A percentile compares a stretch with the other conserved stretches of the same genome.
Conservation (phyloP, 2,888 invertebrate species). For the Autographa pulchrina region DNA sequence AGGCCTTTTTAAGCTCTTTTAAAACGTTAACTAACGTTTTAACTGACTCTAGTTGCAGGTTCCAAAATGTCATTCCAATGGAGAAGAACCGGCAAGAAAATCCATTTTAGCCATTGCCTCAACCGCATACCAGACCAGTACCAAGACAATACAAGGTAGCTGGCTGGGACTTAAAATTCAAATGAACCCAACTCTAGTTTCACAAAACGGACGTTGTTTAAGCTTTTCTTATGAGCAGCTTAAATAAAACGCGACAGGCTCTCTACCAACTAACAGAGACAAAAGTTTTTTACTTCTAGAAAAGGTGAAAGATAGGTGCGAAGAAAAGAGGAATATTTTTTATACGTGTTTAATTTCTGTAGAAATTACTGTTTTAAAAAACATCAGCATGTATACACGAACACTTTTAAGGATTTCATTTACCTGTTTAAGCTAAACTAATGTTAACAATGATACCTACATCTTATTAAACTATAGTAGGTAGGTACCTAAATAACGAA, state of each 20-base stretch:
- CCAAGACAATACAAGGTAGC: too few species aligned
- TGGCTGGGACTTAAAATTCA: not conserved
- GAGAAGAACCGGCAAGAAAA: too few species aligned
- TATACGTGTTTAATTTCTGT: not conserved
- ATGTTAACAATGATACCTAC: not conserved
- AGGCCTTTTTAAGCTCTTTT: too few species aligned
- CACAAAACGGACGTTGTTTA: conserved; percentile 34
- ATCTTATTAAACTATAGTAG: not conserved
- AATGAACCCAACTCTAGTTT: conserved; percentile 18
- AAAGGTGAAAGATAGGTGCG: not conserved
- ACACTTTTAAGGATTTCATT: not conserved
- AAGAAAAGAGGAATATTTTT: not conserved
- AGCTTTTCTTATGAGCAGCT: conserved; percentile 28
- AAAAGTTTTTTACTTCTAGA: too few species aligned
- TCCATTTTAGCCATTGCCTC: too few species aligned
- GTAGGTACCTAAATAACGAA: not conserved
- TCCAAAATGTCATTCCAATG: too few species aligned
- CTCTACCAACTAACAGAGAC: too few species aligned
- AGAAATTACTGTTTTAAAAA: not conserved
- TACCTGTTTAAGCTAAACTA: not conserved
- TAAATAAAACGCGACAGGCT: too few species aligned
- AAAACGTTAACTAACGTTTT: too few species aligned
- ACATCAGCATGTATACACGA: not conserved
- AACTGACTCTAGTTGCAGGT: too few species aligned
- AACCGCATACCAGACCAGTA: too few species aligned